These are phyloP conservation scores for Micromys minutus DNA, from an alignment of 2,113 vertebrate species.

Conservation along the genomic window DNA sequence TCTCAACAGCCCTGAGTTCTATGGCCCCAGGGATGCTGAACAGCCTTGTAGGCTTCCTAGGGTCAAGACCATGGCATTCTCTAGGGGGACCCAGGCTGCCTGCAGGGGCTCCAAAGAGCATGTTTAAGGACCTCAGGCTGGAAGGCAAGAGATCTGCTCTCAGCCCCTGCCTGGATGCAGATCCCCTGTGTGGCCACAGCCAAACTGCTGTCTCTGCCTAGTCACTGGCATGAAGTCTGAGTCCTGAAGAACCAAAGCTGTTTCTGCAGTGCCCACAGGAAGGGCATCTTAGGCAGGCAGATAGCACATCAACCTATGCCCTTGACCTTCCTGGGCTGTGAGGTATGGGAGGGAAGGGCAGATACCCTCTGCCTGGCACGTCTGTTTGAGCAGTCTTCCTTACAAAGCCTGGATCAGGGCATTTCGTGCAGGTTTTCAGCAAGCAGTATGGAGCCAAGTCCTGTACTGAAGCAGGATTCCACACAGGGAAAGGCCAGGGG, in stretches of 20 bases:
- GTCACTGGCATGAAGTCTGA: neutral
- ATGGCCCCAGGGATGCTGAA: slow-evolving; percentile 26
- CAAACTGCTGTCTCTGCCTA: neutral
- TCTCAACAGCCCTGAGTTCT: neutral
- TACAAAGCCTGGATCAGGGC: neutral
- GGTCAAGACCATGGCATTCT: slow-evolving; percentile 32
- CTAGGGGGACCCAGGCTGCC: neutral
- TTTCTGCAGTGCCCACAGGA: neutral
- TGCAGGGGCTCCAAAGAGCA: neutral
- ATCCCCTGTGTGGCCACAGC: neutral
- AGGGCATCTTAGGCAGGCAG: neutral
- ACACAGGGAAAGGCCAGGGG: neutral
- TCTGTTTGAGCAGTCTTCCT: too few species aligned
- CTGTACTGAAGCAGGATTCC: neutral
- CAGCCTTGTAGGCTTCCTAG: neutral
- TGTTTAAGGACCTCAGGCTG: neutral
- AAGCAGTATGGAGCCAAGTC: neutral
- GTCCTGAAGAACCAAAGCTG: neutral
- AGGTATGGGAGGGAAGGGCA: neutral
- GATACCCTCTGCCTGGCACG: neutral
- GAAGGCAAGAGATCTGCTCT: neutral
- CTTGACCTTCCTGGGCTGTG: neutral
- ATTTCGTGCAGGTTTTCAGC: fast-evolving
- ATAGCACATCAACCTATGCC: fast-evolving
- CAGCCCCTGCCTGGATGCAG: neutral